A percentile compares a stretch with the other conserved stretches of the same genome.
Conservation (phyloP, 2,113 vertebrate genomes). For the Microtus montanus region DNA sequence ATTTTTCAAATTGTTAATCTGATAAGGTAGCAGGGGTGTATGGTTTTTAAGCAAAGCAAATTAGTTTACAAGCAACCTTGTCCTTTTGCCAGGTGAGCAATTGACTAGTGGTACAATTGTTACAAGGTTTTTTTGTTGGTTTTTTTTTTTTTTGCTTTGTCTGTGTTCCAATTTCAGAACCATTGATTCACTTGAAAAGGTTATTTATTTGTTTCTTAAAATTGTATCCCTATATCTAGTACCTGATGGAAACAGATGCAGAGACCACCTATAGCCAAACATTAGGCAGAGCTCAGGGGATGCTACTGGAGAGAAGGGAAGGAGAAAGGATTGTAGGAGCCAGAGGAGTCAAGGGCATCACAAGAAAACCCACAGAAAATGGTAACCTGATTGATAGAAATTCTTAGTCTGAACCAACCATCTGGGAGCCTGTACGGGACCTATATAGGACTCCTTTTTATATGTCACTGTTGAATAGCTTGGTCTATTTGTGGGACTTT, state of each 20-base stretch:
- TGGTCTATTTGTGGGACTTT: not conserved
- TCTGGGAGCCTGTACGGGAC: not conserved
- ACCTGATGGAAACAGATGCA: not conserved
- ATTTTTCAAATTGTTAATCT: slow-evolving; percentile 22
- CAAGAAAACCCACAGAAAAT: not conserved
- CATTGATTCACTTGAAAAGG: not conserved
- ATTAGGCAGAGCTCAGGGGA: not conserved
- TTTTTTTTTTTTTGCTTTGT: slow-evolving; percentile 21
- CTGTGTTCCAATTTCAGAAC: not conserved
- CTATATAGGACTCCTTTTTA: not conserved
- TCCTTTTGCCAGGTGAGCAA: not conserved
- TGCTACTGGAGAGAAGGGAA: not conserved
- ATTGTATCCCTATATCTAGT: not conserved
- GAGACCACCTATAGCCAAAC: not conserved
- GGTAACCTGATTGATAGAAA: not conserved
- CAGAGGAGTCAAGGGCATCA: not conserved
- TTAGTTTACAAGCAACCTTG: not conserved
- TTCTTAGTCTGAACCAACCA: not conserved
- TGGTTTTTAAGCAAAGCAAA: slow-evolving; percentile 33
- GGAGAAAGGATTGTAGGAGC: not conserved
- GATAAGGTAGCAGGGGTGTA: not conserved
- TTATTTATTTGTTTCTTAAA: not conserved
- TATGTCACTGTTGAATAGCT: not conserved
- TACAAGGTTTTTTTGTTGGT: not conserved
- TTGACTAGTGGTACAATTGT: not conserved